These are phyloP conservation scores for Cryptotis parvus DNA, from an alignment of 2,113 vertebrate species.

Conservation along the genomic window DNA sequence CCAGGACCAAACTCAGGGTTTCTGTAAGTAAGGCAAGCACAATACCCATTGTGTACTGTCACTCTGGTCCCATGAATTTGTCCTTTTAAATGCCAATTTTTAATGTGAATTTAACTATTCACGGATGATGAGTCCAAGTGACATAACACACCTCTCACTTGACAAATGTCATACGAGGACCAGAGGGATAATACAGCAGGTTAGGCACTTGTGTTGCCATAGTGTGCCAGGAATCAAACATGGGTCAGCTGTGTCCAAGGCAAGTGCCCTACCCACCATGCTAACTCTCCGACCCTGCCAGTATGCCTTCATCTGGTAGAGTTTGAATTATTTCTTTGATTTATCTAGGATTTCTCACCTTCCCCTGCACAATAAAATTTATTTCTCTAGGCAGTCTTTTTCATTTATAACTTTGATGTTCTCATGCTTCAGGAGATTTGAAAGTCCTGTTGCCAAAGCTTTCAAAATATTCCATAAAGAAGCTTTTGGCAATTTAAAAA, in stretches of 20 bases:
- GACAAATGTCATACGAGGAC: conserved; percentile 19
- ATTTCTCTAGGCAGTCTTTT: background rate
- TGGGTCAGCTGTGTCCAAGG: background rate
- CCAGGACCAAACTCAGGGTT: too few species aligned
- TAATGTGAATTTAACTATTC: background rate
- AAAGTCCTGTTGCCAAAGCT: too few species aligned
- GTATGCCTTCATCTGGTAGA: background rate
- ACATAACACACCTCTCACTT: conserved; percentile 14
- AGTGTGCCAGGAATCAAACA: too few species aligned
- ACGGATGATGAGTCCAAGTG: background rate
- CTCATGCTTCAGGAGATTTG: background rate
- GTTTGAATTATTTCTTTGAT: background rate
- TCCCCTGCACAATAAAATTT: background rate
- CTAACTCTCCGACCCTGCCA: background rate
- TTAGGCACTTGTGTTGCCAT: background rate
- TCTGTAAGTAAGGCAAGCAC: too few species aligned
- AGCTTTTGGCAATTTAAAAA: conserved; percentile 1
- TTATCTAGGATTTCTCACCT: background rate
- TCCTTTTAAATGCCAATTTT: background rate
- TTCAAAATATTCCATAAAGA: background rate
- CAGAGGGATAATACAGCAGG: background rate
- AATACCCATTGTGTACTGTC: too few species aligned
- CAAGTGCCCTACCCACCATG: background rate
- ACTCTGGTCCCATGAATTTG: background rate
- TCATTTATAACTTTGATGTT: background rate